phyloP scores from a whole-genome alignment of 2,888 invertebrate species.

The Pardosa pseudoannulata region DNA sequence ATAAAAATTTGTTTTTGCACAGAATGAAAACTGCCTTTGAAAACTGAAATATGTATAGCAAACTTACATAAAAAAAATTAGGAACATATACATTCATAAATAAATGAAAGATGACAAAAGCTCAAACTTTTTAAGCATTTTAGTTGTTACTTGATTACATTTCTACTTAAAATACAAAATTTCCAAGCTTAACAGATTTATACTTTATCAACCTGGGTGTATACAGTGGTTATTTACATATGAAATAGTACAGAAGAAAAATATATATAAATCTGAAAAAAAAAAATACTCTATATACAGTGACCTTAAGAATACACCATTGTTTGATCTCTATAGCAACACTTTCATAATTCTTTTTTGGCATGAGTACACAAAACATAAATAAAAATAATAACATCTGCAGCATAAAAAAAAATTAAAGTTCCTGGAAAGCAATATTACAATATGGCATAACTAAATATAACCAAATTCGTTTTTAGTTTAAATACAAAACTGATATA shows the following conservation, averaged over 20 bases:
- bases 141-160: constrained; percentile 2
- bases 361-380: neutral
- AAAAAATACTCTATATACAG: neutral
- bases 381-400: too few relatives aligned
- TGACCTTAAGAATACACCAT: neutral
- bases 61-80: constrained; percentile 11
- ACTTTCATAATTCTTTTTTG: neutral
- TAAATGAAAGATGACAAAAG: constrained; percentile 28
- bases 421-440: too few relatives aligned
- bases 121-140: constrained; percentile 39
- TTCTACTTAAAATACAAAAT: constrained; percentile 50
- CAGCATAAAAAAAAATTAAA: too few relatives aligned
- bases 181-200: constrained; percentile 61
- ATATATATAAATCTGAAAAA: neutral
- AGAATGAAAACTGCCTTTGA: neutral
- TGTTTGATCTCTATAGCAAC: neutral
- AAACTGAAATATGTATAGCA: neutral
- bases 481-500: too few relatives aligned
- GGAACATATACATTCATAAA: constrained; percentile 45
- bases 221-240: constrained; percentile 57
- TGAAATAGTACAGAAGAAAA: constrained; percentile 2
- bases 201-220: constrained; percentile 66
- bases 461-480: too few relatives aligned
- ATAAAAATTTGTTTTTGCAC: neutral
- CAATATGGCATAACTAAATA: too few relatives aligned